Percentiles rank a stretch among this genome's conserved stretches.
Conservation (phyloP, 2,888 invertebrate genomes). For the Drosophila mettleri region DNA sequence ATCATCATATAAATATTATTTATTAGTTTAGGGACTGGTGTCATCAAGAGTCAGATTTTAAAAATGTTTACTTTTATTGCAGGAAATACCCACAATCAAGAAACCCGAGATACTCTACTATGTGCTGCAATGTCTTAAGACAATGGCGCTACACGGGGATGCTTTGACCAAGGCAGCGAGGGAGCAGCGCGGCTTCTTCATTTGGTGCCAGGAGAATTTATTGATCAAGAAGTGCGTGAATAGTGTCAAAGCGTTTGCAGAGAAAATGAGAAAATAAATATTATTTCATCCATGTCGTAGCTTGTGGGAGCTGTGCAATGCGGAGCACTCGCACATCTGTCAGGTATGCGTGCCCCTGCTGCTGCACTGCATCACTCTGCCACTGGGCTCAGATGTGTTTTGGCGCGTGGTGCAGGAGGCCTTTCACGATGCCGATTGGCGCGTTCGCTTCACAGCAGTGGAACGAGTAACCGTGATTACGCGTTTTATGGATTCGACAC, state of each 20-base stretch:
- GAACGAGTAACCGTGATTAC: constrained; percentile 97
- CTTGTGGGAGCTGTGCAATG: constrained; percentile 96
- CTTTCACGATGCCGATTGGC: constrained; percentile 96
- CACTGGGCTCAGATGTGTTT: constrained; percentile 97
- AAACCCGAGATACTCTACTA: constrained; percentile 97
- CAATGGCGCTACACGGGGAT: constrained; percentile 96
- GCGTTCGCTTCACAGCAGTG: constrained; percentile 96
- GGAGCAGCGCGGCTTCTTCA: constrained; percentile 96
- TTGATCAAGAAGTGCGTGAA: constrained; percentile 93
- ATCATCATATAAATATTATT: background rate
- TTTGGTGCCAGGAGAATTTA: constrained; percentile 98
- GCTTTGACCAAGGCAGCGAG: constrained; percentile 94
- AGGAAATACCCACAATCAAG: constrained; percentile 92
- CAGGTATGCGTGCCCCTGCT: constrained; percentile 96
- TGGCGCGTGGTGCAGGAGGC: constrained; percentile 98
- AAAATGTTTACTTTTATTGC: too few relatives aligned
- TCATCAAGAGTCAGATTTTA: too few relatives aligned
- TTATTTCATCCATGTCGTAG: constrained; percentile 85
- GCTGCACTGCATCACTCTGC: constrained; percentile 96
- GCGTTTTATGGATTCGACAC: constrained; percentile 95
- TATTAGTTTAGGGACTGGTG: background rate
- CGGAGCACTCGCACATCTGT: constrained; percentile 97
- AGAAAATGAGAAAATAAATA: background rate
- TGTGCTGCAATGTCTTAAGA: constrained; percentile 95
- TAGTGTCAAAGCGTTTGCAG: rapidly evolving